Conservation (phyloP, 2,888 invertebrate genomes). For the Ophion ellenae region DNA sequence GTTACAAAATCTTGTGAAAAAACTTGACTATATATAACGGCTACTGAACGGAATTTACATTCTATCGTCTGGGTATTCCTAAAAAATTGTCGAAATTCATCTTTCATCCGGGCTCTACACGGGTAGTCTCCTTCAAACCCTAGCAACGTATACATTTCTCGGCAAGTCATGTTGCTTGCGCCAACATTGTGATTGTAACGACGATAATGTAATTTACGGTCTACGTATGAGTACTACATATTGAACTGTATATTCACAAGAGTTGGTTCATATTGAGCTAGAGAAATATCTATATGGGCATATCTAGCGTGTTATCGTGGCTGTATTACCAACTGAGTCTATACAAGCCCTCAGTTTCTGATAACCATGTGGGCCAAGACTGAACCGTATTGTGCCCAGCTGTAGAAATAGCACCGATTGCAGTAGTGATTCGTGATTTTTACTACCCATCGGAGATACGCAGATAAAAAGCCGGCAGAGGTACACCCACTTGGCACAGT, state of each 20-base stretch:
- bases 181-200: neutral
- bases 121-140: no score
- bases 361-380: slow-evolving; percentile 61
- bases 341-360: slow-evolving; percentile 51
- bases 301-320: slow-evolving; percentile 24
- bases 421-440: slow-evolving; percentile 73
- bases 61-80: no score
- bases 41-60: no score
- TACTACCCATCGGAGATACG: slow-evolving; percentile 70
- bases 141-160: no score
- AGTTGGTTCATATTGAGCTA: slow-evolving; percentile 6
- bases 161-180: no score
- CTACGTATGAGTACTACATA: neutral
- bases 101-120: no score
- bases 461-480: slow-evolving; percentile 27
- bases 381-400: slow-evolving; percentile 66
- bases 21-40: no score
- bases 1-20: no score
- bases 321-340: neutral
- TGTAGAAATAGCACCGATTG: slow-evolving; percentile 15
- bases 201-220: neutral
- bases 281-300: neutral
- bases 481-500: slow-evolving; percentile 51
- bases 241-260: slow-evolving; percentile 23
- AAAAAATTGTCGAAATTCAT: no score